Evolutionary conservation across 2,797 vertebrate species (phyloP), one percentile per base, ranked within the genome.

Genomic region (Malurus splendens): DNA sequence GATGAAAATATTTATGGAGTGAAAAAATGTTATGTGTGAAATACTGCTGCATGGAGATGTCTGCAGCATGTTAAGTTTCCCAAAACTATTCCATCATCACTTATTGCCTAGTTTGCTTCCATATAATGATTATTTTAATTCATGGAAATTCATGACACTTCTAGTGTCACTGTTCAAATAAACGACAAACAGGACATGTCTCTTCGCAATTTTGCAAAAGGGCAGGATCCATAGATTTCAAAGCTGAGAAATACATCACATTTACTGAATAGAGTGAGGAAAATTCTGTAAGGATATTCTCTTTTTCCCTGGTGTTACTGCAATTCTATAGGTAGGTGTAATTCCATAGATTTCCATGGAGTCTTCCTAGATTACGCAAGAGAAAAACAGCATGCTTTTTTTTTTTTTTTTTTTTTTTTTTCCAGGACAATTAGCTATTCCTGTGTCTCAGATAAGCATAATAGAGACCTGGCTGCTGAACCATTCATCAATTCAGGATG

Each of bases 1-100:
- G 78, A 86, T 89, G 88, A 89, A 93, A 93, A 91, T 92, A 91
- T 92, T 91, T 87, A 82, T 50, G 68, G 84, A 75, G 33, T 56
- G 41, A 90, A 86, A 87, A 80, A 62, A 60, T 44, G 13, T 65
- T 86, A 52, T 45, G 71, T 15, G 3, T 71, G 83, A 88, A 84
- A 91, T 88, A 71, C 10, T 61, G 61, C 47, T 88, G 74, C 54
- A 60, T 33, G 2, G 4, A 79, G 68, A 48, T 59, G 57, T 39
- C 54, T 77, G 59, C 5, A 72, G 86, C 59, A 74, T 52, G 44
- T 18, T 90, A 86, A 89, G 20, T 33, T 86, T 74, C 38, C 15
- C 14, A 33, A 60, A 55, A 71, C 18, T 39, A 24, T 56, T 86
- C 77, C 6, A 38, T 36, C 57, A 68, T 36, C 32, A 25, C 19